phyloP scores from a whole-genome alignment of 2,113 vertebrate species.

The Ageneiosus marmoratus region DNA sequence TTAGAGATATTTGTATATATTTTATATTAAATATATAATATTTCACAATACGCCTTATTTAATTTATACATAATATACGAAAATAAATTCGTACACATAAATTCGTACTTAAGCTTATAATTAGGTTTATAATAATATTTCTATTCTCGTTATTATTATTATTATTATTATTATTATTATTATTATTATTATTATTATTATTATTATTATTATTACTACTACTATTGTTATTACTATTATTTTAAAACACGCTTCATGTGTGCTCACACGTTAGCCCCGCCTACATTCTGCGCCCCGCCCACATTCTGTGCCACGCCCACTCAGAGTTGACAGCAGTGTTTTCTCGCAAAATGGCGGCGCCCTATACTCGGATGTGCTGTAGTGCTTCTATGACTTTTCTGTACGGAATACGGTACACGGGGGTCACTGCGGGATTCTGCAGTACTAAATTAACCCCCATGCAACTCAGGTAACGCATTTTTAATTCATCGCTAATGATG shows the following conservation, averaged over 20 bases:
- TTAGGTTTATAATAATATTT: too few relatives aligned
- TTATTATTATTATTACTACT: too few relatives aligned
- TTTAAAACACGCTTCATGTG: too few relatives aligned
- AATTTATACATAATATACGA: not conserved
- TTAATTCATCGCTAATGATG: not conserved
- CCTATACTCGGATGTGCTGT: constrained; percentile 54
- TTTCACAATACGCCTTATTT: not conserved
- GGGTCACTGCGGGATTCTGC: constrained; percentile 42
- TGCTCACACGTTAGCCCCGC: not conserved
- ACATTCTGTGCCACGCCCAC: not conserved
- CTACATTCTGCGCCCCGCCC: not conserved
- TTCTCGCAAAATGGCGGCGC: constrained; percentile 70
- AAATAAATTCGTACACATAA: not conserved
- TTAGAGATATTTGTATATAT: not conserved
- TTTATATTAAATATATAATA: not conserved
- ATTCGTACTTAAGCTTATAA: not conserved
- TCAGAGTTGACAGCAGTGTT: not conserved
- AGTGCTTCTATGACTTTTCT: constrained; percentile 59
- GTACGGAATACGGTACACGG: constrained; percentile 51
- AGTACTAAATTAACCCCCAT: constrained; percentile 18
- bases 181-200: too few relatives aligned
- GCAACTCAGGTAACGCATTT: constrained; percentile 60
- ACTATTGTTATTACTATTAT: too few relatives aligned
- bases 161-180: too few relatives aligned
- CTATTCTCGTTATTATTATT: too few relatives aligned